phyloP scores from a whole-genome alignment of 2,113 vertebrate species.

The Trichomycterus rosablanca region DNA sequence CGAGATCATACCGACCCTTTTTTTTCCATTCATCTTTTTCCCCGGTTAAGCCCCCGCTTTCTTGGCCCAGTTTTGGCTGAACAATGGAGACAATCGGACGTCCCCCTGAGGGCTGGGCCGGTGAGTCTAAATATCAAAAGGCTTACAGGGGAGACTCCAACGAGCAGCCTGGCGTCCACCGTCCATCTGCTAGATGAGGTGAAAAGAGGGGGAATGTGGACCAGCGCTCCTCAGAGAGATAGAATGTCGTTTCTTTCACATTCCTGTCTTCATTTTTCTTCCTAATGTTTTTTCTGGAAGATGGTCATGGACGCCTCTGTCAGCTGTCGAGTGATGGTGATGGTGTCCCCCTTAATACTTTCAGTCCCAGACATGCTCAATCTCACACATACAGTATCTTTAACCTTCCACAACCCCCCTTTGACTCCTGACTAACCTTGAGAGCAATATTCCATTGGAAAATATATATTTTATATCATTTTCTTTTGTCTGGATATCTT shows the following conservation, averaged over 20 bases:
- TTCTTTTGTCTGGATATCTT: too few species aligned
- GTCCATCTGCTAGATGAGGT: constrained; percentile 58
- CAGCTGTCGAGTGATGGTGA: constrained; percentile 18
- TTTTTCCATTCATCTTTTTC: constrained; percentile 35
- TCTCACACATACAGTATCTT: background rate
- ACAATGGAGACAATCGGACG: constrained; percentile 62
- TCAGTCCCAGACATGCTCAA: constrained; percentile 18
- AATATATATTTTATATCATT: too few species aligned
- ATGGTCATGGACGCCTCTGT: constrained; percentile 27
- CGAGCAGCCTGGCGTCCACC: constrained; percentile 38
- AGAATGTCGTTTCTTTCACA: constrained; percentile 25
- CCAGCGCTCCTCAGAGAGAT: constrained; percentile 1
- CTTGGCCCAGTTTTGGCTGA: constrained; percentile 60
- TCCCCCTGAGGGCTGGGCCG: constrained; percentile 56
- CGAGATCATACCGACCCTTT: constrained; percentile 7
- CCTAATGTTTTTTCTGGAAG: constrained; percentile 35
- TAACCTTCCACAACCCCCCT: background rate
- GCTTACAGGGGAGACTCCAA: constrained; percentile 35
- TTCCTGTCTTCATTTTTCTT: constrained; percentile 15
- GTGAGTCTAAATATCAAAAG: constrained; percentile 60
- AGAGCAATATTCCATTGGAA: too few species aligned
- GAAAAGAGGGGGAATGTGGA: constrained; percentile 26
- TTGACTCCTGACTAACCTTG: too few species aligned
- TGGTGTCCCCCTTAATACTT: constrained; percentile 15
- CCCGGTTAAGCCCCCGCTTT: constrained; percentile 41